Base-by-base conservation (phyloP, 2,888 invertebrate species). In the Hypselothyrea guttata region DNA sequence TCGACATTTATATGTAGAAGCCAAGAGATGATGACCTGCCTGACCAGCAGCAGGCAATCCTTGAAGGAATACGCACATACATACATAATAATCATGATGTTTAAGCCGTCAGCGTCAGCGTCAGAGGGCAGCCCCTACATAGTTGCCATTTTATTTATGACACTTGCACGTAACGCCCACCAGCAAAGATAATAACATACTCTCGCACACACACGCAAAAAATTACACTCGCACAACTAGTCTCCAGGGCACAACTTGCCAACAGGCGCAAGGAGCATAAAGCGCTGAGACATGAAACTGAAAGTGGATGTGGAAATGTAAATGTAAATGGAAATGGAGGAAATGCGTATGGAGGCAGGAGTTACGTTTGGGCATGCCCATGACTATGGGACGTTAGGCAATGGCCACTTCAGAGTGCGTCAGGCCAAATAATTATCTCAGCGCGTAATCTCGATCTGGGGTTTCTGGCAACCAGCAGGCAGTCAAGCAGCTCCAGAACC, bases 71-170 rank as follows among this genome's bases (percentile, higher is more conserved):
- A 65, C 77, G 22, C 5, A 22, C 22, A 4, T 22, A 22, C 22
- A 22, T 4, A 22, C 22, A 22, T 22, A 22, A 22, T 22, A 81
- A 84, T 84, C 81, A 78, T 77, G 67, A 81, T 75, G 69, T 74
- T 84, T 71, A 70, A 66, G 77, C 46, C 42, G 55, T 59, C 54
- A 48, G 58, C 49, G 47, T n/a, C n/a, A 31, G 12, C 27, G n/a
- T 9, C 40, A 16, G 7, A 41, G 31, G 16, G 12, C 22, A 22
- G 22, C 51, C 33, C 49, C 49, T 45, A 59, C 63, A 71, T 70
- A 75, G 83, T 66, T 78, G 65, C 71, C 83, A 75, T 84, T 81
- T 81, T 84, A 81, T 81, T 81, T 84, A 81, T 81, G 81, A 84
- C 84, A 81, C 83, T 81, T 69, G 73, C 75, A 59, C 63, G 79